Evolutionary conservation across 2,113 vertebrate species (phyloP), one percentile per base, ranked within the genome.

Genomic region (Gopherus evgoodei): DNA sequence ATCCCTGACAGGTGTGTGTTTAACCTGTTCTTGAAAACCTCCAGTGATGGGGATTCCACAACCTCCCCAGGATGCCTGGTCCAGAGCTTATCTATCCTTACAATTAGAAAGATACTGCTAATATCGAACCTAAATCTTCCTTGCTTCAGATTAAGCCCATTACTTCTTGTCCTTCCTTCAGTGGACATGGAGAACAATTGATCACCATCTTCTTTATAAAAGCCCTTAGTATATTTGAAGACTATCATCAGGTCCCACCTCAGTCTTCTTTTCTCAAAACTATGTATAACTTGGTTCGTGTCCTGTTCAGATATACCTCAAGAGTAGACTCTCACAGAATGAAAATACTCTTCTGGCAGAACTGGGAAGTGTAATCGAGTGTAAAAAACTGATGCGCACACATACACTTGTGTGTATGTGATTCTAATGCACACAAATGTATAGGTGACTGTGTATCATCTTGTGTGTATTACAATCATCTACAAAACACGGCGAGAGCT

Each of bases 291-390:
- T 14, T 31, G 2, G 57, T 80, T 85, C 24, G 47, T 42, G 42
- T 42, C 42, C 44, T 38, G 27, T 35, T 89, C n/a, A 90, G 80
- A 12, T 44, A 0, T 86, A 91, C 86, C 24, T 81, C 56, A 49
- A n/a, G 29, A 47, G 29, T 1, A 42, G 44, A 21, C 52, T 17
- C 12, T 6, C 13, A 7, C n/a, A 1, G 13, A 75, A 8, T 0
- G 0, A 38, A 16, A 47, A 78, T 47, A 47, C 11, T 16, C 31
- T 5, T 1, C n/a, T 29, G 79, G 25, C 25, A 47, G 75, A 47
- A 79, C 27, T 0, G 0, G 78, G 87, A 42, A 5, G 62, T 72
- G 65, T 5, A 79, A 59, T 8, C 19, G 44, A 0, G 29, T 9
- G 35, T n/a, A 47, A 89, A 81, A 13, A 44, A 49, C 0, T 13